Base-by-base conservation (phyloP, 2,888 invertebrate species). In the Eilema sororculum region DNA sequence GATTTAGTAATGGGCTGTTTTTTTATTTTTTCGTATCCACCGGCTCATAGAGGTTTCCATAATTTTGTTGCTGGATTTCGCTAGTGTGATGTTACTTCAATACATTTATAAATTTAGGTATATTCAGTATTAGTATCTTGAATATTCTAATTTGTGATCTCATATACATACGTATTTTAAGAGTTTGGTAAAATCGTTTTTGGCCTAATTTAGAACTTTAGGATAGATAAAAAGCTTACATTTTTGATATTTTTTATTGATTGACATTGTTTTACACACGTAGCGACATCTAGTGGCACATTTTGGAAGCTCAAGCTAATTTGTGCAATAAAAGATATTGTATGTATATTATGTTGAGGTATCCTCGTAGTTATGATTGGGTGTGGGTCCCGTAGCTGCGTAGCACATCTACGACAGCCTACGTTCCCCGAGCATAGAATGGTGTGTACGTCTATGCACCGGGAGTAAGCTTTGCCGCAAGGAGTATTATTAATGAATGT, bases 1-100 rank as follows among this genome's bases (percentile, higher is more conserved):
- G 84, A 85, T 83, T 87, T 92, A 92, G 93, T 87, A 81, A 89
- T 89, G 92, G 92, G 92, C 93, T 93, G 93, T 91, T 92, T 90
- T 80, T 73, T 59, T 64, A 58, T 63, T 77, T 77, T 75, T 78
- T 77, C 76, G 71, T 84, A 82, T 73, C 78, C 78, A 81, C 81
- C 67, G 77, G 80, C 84, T 84, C 82, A 76, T 81, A 77, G 76
- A 75, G 79, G 71, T 75, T 73, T 74, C 72, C 68, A 65, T 74
- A 59, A 60, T 70, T 76, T 46, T 74, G 81, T 73, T 76, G 68
- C 73, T 82, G 75, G 81, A 75, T 67, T 67, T 74, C 78, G 78
- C 78, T 78, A 71, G 68, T 75, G 67, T 68, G 70, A 65, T 58
- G 59, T 65, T 30, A 61, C 16, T 60, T 59, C 10, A 37, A 41